Percentiles rank a stretch among this genome's conserved stretches.
phyloP scores from a whole-genome alignment of 2,797 vertebrate genomes.

The Heteromormyrus szaboi region DNA sequence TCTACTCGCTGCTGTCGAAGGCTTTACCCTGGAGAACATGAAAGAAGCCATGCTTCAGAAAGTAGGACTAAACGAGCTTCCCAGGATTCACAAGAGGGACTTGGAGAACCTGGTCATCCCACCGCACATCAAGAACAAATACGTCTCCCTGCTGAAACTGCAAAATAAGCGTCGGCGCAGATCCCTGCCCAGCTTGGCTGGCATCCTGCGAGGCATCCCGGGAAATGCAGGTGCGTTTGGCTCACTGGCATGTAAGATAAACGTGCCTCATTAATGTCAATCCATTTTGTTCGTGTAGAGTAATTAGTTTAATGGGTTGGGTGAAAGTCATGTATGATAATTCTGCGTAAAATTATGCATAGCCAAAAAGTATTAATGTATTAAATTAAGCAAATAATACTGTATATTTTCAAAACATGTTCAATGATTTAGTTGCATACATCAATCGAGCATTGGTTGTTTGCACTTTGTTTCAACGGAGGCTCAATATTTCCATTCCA shows the following conservation, averaged over 20 bases:
- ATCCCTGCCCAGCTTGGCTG: conserved; percentile 74
- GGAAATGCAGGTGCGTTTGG: conserved; percentile 70
- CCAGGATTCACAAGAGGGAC: conserved; percentile 70
- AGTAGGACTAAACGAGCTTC: conserved; percentile 66
- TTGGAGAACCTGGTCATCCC: conserved; percentile 74
- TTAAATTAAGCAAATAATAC: background rate
- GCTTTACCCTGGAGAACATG: conserved; percentile 57
- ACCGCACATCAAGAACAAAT: conserved; percentile 70
- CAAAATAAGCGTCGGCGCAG: conserved; percentile 62
- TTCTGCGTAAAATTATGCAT: background rate
- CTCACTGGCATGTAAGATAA: background rate
- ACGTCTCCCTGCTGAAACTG: conserved; percentile 72
- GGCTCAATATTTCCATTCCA: conserved; percentile 20
- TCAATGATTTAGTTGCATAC: background rate
- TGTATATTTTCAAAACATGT: background rate
- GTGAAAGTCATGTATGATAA: background rate
- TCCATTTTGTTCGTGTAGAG: background rate
- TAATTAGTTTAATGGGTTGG: background rate
- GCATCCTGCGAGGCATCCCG: conserved; percentile 77
- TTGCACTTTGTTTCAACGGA: background rate
- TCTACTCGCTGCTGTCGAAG: conserved; percentile 33
- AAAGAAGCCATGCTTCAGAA: conserved; percentile 69
- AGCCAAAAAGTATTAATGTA: background rate
- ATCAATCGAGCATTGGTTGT: background rate
- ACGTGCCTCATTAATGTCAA: background rate